These are phyloP conservation scores for Neolamprologus sp. DNA, from an alignment of 2,113 vertebrate species.

Conservation along the genomic window DNA sequence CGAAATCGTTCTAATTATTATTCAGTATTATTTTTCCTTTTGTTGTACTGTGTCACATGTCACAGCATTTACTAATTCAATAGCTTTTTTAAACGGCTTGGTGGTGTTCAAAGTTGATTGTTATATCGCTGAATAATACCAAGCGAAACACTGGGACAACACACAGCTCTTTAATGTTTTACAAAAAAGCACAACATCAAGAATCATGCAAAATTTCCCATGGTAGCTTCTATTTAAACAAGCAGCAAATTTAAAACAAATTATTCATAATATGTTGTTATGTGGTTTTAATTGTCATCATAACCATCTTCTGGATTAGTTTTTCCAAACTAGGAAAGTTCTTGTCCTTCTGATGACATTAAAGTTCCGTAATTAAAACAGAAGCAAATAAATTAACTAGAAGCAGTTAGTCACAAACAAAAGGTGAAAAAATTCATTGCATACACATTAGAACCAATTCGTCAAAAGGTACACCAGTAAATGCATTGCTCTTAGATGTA, in stretches of 20 bases:
- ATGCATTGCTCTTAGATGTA: neutral
- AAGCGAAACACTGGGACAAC: neutral
- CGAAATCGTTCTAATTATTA: neutral
- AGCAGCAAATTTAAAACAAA: neutral
- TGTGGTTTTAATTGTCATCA: neutral
- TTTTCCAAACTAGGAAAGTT: neutral
- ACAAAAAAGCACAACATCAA: neutral
- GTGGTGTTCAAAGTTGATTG: slow-evolving; percentile 2
- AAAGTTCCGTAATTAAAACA: neutral
- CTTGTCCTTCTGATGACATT: neutral
- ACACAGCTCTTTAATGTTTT: neutral
- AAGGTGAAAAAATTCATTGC: neutral
- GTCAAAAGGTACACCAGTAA: neutral
- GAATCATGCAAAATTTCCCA: neutral
- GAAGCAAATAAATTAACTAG: neutral
- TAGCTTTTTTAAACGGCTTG: neutral
- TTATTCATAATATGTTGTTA: neutral
- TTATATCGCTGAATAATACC: slow-evolving; percentile 18
- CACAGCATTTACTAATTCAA: neutral
- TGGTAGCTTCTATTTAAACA: neutral
- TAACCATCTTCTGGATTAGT: rapidly evolving
- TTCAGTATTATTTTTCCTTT: neutral
- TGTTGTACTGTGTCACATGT: neutral
- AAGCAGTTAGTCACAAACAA: neutral
- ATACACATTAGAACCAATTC: neutral